These are phyloP conservation scores for Podargus strigoides DNA, from an alignment of 2,797 vertebrate genomes.

Conservation along the genomic window DNA sequence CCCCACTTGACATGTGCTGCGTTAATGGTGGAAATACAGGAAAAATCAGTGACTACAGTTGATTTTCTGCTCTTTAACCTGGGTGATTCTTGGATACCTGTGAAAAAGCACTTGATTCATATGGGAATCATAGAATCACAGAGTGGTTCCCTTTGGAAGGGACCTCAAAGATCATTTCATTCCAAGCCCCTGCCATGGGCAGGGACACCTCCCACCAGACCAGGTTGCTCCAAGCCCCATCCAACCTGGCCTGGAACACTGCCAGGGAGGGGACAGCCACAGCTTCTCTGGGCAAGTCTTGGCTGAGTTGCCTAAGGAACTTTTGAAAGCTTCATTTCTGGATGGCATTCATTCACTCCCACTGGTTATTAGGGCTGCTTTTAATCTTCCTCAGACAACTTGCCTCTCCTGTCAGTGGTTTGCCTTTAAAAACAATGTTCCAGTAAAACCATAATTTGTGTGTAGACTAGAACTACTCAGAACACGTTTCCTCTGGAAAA, in stretches of 20 bases:
- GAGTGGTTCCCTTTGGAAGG: no score
- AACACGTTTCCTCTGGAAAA: not conserved
- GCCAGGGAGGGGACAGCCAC: no score
- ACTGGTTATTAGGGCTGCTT: not conserved
- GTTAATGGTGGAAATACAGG: not conserved
- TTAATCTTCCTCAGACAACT: not conserved
- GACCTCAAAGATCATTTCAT: no score
- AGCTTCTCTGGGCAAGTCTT: no score
- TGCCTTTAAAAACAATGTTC: not conserved
- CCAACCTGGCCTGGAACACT: no score
- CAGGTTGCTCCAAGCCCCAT: no score
- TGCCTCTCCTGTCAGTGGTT: not conserved
- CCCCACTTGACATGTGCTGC: accelerated
- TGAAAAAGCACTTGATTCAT: not conserved
- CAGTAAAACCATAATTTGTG: not conserved
- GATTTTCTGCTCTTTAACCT: not conserved
- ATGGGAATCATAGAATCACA: no score
- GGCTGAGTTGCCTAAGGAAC: not conserved
- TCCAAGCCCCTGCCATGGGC: no score
- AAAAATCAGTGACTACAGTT: not conserved
- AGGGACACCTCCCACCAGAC: no score
- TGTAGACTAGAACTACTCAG: not conserved
- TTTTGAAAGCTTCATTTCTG: not conserved
- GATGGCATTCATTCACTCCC: not conserved
- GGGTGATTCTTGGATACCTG: not conserved